Evolutionary conservation across 2,888 invertebrate species (phyloP).

Genomic region (Drosophila pseudotakahashii): DNA sequence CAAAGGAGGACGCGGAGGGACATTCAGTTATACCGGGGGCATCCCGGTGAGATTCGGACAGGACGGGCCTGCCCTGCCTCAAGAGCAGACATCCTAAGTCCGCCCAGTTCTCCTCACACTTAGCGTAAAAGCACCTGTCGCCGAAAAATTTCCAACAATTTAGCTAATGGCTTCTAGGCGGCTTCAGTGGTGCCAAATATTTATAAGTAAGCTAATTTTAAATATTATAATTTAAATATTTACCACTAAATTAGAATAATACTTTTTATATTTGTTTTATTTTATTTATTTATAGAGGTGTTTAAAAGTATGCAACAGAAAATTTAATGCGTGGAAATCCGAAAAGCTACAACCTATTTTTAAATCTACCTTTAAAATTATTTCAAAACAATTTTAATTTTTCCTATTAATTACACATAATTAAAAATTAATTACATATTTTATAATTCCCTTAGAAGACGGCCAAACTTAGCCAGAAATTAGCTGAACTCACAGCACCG

Average conservation of each 20-base stretch:
- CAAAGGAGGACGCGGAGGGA: conserved; percentile 22
- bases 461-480: not conserved
- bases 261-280: not conserved
- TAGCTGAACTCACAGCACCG: conserved; percentile 5
- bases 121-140: conserved; percentile 70
- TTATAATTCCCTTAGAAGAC: not conserved
- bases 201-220: not conserved
- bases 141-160: conserved; percentile 69
- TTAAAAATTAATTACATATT: too few relatives aligned
- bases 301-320: too few relatives aligned
- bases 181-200: conserved; percentile 4
- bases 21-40: not conserved
- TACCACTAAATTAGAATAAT: too few relatives aligned
- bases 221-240: not conserved
- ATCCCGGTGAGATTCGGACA: conserved; percentile 3
- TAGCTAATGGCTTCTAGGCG: conserved; percentile 68
- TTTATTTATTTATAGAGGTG: not conserved
- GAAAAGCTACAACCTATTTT: too few relatives aligned
- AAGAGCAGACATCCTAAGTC: conserved; percentile 42
- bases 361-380: too few relatives aligned
- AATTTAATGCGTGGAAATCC: too few relatives aligned
- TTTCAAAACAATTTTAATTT: too few relatives aligned
- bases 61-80: conserved; percentile 20
- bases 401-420: too few relatives aligned
- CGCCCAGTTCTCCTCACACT: conserved; percentile 29